Conservation (phyloP, 2,113 vertebrate species). For the Kobus ellipsiprymnus region DNA sequence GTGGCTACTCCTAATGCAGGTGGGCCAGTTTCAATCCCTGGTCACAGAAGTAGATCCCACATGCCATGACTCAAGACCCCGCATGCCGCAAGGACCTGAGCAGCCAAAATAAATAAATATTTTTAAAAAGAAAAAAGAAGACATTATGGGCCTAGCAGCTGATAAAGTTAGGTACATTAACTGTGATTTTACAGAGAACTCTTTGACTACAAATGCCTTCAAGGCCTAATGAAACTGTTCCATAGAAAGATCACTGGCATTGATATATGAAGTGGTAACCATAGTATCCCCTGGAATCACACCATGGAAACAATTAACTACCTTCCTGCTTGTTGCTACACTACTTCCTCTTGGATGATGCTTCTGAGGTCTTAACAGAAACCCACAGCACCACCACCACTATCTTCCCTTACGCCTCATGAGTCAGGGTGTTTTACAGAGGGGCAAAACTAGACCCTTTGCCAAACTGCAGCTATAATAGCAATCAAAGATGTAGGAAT, state of each 20-base stretch:
- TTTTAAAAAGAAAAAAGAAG: not conserved
- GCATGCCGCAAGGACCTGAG: accelerated
- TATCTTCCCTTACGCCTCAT: not conserved
- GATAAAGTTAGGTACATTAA: not conserved
- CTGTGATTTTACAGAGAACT: not conserved
- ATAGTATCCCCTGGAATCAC: not conserved
- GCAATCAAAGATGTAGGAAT: not conserved
- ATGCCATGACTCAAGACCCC: not conserved
- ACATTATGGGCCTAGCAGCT: not conserved
- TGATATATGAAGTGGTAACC: not conserved
- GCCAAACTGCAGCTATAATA: not conserved
- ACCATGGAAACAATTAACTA: constrained; percentile 10
- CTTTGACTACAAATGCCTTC: not conserved
- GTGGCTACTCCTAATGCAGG: not conserved
- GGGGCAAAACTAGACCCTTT: not conserved
- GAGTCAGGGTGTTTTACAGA: not conserved
- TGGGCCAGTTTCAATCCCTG: not conserved
- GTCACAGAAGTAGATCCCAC: not conserved
- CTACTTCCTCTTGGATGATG: not conserved
- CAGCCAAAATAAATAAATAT: not conserved
- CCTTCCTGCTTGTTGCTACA: not conserved
- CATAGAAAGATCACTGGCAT: not conserved
- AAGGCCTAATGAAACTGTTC: not conserved
- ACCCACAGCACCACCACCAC: not conserved
- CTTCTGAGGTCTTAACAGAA: constrained; percentile 1